Evolutionary conservation across 2,113 vertebrate genomes (phyloP).

Genomic region (Pedetes capensis): DNA sequence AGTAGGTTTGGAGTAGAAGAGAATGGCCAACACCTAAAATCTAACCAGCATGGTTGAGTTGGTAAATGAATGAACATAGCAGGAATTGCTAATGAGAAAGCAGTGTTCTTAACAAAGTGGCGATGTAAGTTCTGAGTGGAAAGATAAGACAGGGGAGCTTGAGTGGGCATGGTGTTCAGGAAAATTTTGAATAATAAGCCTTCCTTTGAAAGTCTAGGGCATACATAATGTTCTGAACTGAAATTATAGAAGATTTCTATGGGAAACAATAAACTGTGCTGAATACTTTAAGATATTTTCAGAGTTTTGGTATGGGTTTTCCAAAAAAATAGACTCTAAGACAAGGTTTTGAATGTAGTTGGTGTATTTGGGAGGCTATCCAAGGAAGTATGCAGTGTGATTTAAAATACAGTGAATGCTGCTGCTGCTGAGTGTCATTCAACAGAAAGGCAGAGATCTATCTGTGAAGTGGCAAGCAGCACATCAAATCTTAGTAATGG

Average conservation of each 20-base stretch:
- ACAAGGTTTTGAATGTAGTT: not conserved
- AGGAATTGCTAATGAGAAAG: not conserved
- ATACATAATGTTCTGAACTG: not conserved
- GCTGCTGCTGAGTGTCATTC: too few relatives aligned
- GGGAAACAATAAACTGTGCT: not conserved
- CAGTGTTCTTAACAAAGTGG: not conserved
- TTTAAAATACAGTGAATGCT: too few relatives aligned
- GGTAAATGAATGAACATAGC: not conserved
- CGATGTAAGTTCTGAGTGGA: not conserved
- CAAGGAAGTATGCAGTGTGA: conserved; percentile 21
- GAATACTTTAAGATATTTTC: not conserved
- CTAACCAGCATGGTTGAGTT: not conserved
- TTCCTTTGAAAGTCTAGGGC: not conserved
- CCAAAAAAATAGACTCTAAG: not conserved
- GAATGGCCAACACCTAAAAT: not conserved
- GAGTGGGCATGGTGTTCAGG: not conserved
- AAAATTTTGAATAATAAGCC: not conserved
- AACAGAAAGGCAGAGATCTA: too few relatives aligned
- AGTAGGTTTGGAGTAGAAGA: not conserved
- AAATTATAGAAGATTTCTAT: not conserved
- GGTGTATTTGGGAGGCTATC: conserved; percentile 4
- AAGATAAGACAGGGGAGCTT: not conserved
- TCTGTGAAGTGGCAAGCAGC: too few relatives aligned
- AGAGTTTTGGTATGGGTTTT: not conserved
- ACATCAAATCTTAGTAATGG: too few relatives aligned